Evolutionary conservation across 1,140 invertebrate genomes (phyloP).

Genomic region (Drosophila kikkawai): DNA sequence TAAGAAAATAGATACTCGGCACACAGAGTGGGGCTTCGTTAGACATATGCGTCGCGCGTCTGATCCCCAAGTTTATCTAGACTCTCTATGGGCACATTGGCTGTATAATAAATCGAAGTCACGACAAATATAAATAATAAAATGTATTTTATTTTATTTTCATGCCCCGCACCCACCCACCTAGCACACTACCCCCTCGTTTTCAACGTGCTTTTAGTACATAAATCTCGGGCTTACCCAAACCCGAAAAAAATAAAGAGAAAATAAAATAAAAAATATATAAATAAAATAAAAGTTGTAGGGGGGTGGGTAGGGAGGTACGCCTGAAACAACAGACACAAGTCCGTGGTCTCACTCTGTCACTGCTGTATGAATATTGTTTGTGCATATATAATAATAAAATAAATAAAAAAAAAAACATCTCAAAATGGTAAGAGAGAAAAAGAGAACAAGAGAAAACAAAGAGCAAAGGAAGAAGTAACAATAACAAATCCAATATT

Average conservation of each 20-base stretch:
- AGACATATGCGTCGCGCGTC: slow-evolving; percentile 43
- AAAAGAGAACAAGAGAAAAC: slow-evolving; percentile 34
- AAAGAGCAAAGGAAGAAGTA: slow-evolving; percentile 52
- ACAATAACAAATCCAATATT: slow-evolving; percentile 81
- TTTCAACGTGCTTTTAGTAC: slow-evolving; percentile 76
- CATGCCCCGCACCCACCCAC: slow-evolving; percentile 19
- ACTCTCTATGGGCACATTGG: slow-evolving; percentile 40
- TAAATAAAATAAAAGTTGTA: slow-evolving; percentile 39
- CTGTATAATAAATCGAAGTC: slow-evolving; percentile 78
- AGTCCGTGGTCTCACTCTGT: slow-evolving; percentile 18
- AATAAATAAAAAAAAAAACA: slow-evolving; percentile 12
- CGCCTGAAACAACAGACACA: slow-evolving; percentile 73
- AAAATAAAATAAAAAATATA: slow-evolving; percentile 46
- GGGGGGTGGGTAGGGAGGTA: background rate
- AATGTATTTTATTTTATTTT: slow-evolving; percentile 80
- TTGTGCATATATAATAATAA: slow-evolving; percentile 58
- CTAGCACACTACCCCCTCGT: background rate
- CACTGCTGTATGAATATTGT: slow-evolving; percentile 71
- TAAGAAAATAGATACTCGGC: slow-evolving; percentile 38
- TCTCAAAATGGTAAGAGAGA: background rate
- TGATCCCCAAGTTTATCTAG: slow-evolving; percentile 47
- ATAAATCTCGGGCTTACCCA: slow-evolving; percentile 75
- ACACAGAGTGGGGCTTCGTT: slow-evolving; percentile 4
- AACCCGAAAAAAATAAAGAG: slow-evolving; percentile 20
- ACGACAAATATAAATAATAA: slow-evolving; percentile 83